phyloP scores from a whole-genome alignment of 2,113 vertebrate genomes.

The Saccopteryx bilineata region DNA sequence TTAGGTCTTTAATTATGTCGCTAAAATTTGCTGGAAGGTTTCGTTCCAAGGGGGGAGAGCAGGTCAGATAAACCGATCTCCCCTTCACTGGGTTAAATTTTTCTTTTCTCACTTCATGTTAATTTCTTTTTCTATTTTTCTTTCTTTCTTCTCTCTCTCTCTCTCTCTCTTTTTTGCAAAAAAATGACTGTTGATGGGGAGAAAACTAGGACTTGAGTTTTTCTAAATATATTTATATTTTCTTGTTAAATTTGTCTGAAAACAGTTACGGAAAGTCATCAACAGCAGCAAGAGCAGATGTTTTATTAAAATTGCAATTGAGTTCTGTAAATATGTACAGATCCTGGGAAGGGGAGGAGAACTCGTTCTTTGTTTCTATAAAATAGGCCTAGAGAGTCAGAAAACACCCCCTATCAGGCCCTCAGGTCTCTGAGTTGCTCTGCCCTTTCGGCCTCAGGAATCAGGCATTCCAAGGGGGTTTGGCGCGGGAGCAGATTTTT shows the following conservation, averaged over 20 bases:
- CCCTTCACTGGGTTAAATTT: slow-evolving; percentile 65
- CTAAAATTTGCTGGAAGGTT: slow-evolving; percentile 75
- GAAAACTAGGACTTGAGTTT: slow-evolving; percentile 68
- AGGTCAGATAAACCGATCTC: slow-evolving; percentile 67
- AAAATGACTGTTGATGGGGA: slow-evolving; percentile 44
- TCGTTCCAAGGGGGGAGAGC: slow-evolving; percentile 78
- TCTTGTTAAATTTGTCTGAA: slow-evolving; percentile 89
- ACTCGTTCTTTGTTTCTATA: slow-evolving; percentile 82
- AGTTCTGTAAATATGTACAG: slow-evolving; percentile 88
- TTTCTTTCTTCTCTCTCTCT: not conserved
- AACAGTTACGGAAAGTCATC: slow-evolving; percentile 91
- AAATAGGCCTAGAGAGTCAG: slow-evolving; percentile 82
- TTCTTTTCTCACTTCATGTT: slow-evolving; percentile 63
- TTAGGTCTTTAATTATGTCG: slow-evolving; percentile 75
- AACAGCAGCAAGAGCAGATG: slow-evolving; percentile 92
- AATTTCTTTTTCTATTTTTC: not conserved
- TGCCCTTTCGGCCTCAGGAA: slow-evolving; percentile 46
- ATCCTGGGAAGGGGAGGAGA: slow-evolving; percentile 77
- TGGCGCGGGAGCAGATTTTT: slow-evolving; percentile 67
- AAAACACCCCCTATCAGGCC: slow-evolving; percentile 77
- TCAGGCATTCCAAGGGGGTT: slow-evolving; percentile 27
- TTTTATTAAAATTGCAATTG: slow-evolving; percentile 91
- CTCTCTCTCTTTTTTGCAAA: slow-evolving; percentile 14
- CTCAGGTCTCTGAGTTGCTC: not conserved
- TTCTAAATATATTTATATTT: slow-evolving; percentile 84